Conservation (phyloP, 1,140 invertebrate species). For the Octopus bimaculoides region DNA sequence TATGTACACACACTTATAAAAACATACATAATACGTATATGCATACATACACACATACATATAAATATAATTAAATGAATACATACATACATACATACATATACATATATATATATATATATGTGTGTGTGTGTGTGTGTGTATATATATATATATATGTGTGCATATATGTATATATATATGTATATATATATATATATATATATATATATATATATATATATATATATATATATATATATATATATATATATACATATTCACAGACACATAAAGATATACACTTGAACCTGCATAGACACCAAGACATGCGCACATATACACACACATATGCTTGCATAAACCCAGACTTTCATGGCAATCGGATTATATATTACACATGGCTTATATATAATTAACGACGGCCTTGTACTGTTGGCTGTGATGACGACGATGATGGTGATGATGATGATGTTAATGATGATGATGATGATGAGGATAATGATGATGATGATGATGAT, state of each 20-base stretch:
- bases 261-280: too few species aligned
- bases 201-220: constrained; percentile 8
- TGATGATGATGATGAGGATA: too few species aligned
- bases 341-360: too few species aligned
- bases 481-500: not conserved
- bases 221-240: constrained; percentile 8
- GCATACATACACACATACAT: not conserved
- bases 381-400: constrained; percentile 3
- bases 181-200: constrained; percentile 2
- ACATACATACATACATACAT: not conserved
- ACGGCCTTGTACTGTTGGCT: not conserved
- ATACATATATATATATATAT: not conserved
- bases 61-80: not conserved
- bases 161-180: not conserved
- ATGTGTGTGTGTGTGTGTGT: not conserved
- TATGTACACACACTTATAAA: not conserved
- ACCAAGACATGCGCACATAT: not conserved
- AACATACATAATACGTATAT: not conserved
- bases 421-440: not conserved
- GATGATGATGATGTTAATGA: too few species aligned
- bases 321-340: too few species aligned
- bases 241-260: not conserved
- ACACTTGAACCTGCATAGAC: too few species aligned
- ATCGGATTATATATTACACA: too few species aligned
- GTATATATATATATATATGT: constrained; percentile 8